These are phyloP conservation scores for Siphlonurus alternatus DNA, from an alignment of 2,888 invertebrate species.

Conservation along the genomic window DNA sequence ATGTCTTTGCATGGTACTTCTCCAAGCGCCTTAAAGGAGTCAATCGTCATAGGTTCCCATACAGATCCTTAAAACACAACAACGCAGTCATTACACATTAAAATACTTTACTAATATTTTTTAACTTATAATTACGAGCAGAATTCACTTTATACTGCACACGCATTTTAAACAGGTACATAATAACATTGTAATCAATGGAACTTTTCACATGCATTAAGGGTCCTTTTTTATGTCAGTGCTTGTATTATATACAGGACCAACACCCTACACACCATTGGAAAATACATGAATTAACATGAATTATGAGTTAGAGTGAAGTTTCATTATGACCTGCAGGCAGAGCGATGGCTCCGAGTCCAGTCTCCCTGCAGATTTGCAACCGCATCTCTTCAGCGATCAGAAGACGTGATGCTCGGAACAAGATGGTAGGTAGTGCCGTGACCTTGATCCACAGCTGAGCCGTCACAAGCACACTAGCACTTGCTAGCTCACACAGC, in stretches of 20 bases:
- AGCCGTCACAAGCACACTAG: constrained; percentile 29
- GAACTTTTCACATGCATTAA: no score
- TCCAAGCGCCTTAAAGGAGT: not conserved
- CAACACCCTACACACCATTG: no score
- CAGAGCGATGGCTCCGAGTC: constrained; percentile 24
- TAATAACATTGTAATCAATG: no score
- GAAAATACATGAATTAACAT: no score
- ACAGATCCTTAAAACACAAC: not conserved
- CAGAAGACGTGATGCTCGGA: constrained; percentile 52
- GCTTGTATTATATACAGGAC: no score
- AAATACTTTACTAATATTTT: no score
- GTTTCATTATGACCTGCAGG: constrained; percentile 21
- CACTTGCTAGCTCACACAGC: constrained; percentile 50
- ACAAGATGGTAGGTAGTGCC: constrained; percentile 67
- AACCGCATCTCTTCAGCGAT: constrained; percentile 53
- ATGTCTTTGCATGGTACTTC: not conserved
- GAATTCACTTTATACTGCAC: no score
- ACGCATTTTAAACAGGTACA: no score
- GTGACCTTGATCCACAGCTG: constrained; percentile 70
- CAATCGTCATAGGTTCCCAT: not conserved
- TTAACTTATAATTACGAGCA: no score
- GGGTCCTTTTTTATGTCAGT: no score
- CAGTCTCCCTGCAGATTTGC: constrained; percentile 31
- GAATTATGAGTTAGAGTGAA: no score
- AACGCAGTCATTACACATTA: no score